Percentiles rank a stretch among this genome's conserved stretches.
Evolutionary conservation across 2,888 invertebrate genomes (phyloP).

Genomic region (Zhuqinia jingwanae): DNA sequence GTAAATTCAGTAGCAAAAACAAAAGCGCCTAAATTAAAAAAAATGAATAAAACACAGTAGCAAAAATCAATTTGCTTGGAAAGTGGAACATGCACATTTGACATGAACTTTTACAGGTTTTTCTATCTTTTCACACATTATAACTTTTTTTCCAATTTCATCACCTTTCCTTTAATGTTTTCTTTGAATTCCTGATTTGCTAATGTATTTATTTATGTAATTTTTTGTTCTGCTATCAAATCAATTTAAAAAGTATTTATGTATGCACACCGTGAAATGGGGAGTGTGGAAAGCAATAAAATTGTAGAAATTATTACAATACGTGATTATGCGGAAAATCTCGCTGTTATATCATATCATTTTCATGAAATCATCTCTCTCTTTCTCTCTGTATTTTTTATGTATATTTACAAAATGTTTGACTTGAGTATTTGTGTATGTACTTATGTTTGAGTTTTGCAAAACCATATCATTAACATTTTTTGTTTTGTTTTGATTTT

Average conservation of each 20-base stretch:
- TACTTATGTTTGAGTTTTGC: no score
- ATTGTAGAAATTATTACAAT: constrained; percentile 35
- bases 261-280: neutral
- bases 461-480: constrained; percentile 25
- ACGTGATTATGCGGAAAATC: constrained; percentile 47
- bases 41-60: neutral
- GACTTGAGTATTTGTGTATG: neutral
- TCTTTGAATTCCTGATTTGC: neutral
- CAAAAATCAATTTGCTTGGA: constrained; percentile 3
- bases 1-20: neutral
- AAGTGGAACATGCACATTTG: neutral
- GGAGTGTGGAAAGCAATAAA: constrained; percentile 29
- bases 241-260: neutral
- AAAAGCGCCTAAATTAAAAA: neutral
- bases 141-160: constrained; percentile 10
- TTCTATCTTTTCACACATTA: no score
- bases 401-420: constrained; percentile 3
- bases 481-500: constrained; percentile 32
- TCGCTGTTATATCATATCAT: constrained; percentile 2
- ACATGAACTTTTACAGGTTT: neutral
- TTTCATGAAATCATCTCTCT: neutral
- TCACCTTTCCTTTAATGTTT: neutral
- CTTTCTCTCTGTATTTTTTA: no score
- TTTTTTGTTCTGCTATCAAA: neutral
- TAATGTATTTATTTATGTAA: neutral